phyloP scores from a whole-genome alignment of 1,140 invertebrate species.

The Zaprionus lachaisei region DNA sequence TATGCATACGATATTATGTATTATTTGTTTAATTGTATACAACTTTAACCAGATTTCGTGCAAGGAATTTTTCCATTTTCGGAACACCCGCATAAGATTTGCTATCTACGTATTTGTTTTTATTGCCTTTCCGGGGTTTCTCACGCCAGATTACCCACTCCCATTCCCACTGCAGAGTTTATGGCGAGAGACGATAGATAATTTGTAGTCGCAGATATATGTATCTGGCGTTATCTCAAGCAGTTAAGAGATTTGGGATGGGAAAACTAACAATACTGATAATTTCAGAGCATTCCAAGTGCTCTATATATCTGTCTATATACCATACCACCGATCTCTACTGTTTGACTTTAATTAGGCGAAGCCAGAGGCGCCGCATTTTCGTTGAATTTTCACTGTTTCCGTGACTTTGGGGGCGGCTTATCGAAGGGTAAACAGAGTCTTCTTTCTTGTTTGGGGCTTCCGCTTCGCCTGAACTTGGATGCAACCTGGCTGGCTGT shows the following conservation, averaged over 20 bases:
- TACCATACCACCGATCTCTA: constrained; percentile 9
- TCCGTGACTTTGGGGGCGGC: constrained; percentile 10
- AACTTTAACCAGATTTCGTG: too few relatives aligned
- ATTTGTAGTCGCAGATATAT: constrained; percentile 2
- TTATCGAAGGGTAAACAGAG: constrained; percentile 45
- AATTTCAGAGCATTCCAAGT: neutral
- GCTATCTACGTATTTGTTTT: neutral
- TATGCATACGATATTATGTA: too few relatives aligned
- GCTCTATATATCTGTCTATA: constrained; percentile 2
- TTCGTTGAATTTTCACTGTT: neutral
- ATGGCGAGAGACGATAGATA: constrained; percentile 2
- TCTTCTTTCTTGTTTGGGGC: neutral
- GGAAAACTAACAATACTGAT: neutral
- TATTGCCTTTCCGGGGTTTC: neutral
- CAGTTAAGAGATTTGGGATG: neutral
- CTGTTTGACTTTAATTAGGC: constrained; percentile 51
- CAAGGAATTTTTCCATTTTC: too few relatives aligned
- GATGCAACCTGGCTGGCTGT: constrained; percentile 12
- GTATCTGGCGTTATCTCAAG: neutral
- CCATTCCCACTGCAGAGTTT: neutral
- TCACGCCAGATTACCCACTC: neutral
- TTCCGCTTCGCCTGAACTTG: constrained; percentile 2
- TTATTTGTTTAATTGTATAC: too few relatives aligned
- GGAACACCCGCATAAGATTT: too few relatives aligned
- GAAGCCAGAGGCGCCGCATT: constrained; percentile 29